Conservation (phyloP, 1,140 invertebrate genomes). For the Kradibia gibbosae region DNA sequence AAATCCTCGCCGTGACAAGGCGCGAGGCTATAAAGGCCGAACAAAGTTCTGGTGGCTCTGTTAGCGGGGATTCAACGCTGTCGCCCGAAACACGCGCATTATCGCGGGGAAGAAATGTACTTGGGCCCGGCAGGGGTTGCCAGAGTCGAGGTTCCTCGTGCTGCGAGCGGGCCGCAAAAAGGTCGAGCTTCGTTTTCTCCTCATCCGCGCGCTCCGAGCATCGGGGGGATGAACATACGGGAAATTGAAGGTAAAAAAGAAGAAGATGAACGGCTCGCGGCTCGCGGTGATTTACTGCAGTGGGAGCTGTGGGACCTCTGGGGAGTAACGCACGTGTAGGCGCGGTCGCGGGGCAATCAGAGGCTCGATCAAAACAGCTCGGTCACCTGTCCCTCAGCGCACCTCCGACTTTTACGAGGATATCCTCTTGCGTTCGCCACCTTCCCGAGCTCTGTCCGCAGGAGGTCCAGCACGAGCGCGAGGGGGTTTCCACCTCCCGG, state of each 20-base stretch:
- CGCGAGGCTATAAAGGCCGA: slow-evolving; percentile 38
- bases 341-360: slow-evolving; percentile 41
- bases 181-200: neutral
- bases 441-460: slow-evolving; percentile 57
- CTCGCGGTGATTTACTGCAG: slow-evolving; percentile 45
- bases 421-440: slow-evolving; percentile 36
- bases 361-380: slow-evolving; percentile 40
- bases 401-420: slow-evolving; percentile 69
- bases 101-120: slow-evolving; percentile 21
- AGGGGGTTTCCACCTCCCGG: neutral
- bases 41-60: neutral
- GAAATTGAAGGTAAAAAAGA: neutral
- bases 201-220: neutral
- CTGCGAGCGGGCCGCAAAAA: slow-evolving; percentile 29
- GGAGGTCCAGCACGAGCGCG: slow-evolving; percentile 62
- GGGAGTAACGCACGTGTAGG: slow-evolving; percentile 4
- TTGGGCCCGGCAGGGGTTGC: slow-evolving; percentile 34
- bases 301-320: neutral
- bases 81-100: slow-evolving; percentile 44
- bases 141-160: slow-evolving; percentile 21
- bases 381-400: slow-evolving; percentile 68
- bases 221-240: neutral
- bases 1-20: slow-evolving; percentile 19
- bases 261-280: slow-evolving; percentile 3
- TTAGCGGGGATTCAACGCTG: slow-evolving; percentile 39